A percentile compares a stretch with the other conserved stretches of the same genome.
Evolutionary conservation across 2,797 vertebrate genomes (phyloP).

Genomic region (Malacoraja senta): DNA sequence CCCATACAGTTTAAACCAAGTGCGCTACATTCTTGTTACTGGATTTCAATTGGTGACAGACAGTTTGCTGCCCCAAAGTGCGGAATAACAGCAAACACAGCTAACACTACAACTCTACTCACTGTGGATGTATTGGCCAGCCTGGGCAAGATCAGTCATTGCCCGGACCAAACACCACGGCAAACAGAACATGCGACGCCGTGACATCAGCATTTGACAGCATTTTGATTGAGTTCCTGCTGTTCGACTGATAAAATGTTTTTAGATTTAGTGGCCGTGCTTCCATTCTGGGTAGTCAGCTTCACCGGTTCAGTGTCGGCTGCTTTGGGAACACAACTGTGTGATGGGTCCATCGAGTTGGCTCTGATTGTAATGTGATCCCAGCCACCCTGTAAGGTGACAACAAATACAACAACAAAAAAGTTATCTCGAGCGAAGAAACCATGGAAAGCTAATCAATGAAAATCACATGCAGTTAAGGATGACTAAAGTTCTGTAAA

Average conservation of each 20-base stretch:
- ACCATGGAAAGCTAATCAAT: not conserved
- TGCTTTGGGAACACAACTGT: slow-evolving; percentile 44
- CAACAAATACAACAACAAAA: not conserved
- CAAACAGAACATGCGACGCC: slow-evolving; percentile 1
- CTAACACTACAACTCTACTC: slow-evolving; percentile 10
- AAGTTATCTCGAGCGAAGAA: not conserved
- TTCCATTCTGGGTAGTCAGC: slow-evolving; percentile 37
- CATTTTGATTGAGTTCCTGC: slow-evolving; percentile 52
- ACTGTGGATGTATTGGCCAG: not conserved
- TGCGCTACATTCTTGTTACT: not conserved
- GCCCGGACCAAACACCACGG: not conserved
- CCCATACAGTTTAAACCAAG: not conserved
- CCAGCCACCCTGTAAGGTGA: slow-evolving; percentile 80
- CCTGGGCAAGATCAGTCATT: slow-evolving; percentile 3
- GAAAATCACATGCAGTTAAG: not conserved
- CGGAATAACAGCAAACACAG: not conserved
- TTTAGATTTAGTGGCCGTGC: slow-evolving; percentile 40
- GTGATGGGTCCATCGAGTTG: slow-evolving; percentile 65
- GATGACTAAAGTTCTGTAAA: not conserved
- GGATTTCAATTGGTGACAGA: not conserved
- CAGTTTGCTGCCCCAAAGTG: not conserved
- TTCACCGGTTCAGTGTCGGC: not conserved
- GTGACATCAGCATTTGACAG: slow-evolving; percentile 50
- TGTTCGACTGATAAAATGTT: slow-evolving; percentile 46
- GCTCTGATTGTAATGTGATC: slow-evolving; percentile 83